These are phyloP conservation scores for Anolis sagrei DNA, from an alignment of 2,113 vertebrate species.

Conservation along the genomic window DNA sequence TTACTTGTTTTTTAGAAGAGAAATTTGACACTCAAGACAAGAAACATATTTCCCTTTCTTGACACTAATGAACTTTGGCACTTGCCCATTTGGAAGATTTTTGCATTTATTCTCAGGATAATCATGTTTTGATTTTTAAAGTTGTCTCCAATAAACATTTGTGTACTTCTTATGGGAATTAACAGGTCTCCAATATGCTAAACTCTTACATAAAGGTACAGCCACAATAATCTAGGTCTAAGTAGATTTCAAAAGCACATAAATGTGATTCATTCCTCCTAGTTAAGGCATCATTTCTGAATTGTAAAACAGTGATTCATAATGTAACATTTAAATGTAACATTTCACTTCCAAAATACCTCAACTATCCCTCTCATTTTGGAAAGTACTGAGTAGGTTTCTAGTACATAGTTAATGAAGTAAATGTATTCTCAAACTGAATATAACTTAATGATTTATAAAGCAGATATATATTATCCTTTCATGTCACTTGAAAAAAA, in stretches of 20 bases:
- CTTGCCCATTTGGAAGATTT: conserved; percentile 51
- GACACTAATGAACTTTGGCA: conserved; percentile 61
- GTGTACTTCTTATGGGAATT: conserved; percentile 61
- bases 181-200: conserved; percentile 52
- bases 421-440: not conserved
- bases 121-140: conserved; percentile 50
- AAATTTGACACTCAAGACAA: conserved; percentile 37
- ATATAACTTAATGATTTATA: not conserved
- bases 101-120: conserved; percentile 54
- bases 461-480: no score
- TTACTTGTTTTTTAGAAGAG: conserved; percentile 49
- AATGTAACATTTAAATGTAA: conserved; percentile 44
- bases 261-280: conserved; percentile 40
- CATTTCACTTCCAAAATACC: conserved; percentile 50
- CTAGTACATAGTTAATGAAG: not conserved
- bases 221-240: conserved; percentile 44
- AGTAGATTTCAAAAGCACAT: conserved; percentile 45
- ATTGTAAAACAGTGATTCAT: conserved; percentile 46
- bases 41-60: conserved; percentile 47
- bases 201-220: conserved; percentile 39
- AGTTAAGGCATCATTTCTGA: conserved; percentile 60
- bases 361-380: conserved; percentile 22
- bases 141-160: conserved; percentile 41
- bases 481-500: not conserved
- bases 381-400: no score